Conservation (phyloP, 1,140 invertebrate genomes). For the Drosophila nannoptera region DNA sequence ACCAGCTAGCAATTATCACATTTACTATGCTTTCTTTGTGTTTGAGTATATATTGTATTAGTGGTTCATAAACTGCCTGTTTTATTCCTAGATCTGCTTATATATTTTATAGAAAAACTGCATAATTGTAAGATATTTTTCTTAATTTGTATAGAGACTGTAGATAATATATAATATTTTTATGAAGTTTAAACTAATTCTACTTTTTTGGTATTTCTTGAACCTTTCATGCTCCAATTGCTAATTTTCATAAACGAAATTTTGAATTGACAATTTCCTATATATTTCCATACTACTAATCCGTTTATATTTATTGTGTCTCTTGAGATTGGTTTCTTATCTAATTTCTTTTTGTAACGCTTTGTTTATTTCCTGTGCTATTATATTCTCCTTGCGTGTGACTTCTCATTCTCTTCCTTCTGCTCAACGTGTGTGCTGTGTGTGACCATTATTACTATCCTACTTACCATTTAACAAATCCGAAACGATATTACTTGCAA, state of each 20-base stretch:
- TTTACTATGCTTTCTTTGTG: neutral
- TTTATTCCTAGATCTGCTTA: neutral
- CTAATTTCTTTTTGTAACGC: neutral
- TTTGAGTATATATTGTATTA: constrained; percentile 3
- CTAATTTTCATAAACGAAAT: constrained; percentile 9
- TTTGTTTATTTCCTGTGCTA: neutral
- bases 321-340: constrained; percentile 11
- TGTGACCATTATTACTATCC: constrained; percentile 58
- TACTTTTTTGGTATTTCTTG: constrained; percentile 45
- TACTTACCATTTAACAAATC: constrained; percentile 54
- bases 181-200: constrained; percentile 44
- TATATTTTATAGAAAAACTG: constrained; percentile 2
- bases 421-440: constrained; percentile 44
- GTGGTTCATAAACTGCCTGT: constrained; percentile 9
- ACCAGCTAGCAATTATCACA: neutral
- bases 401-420: constrained; percentile 27
- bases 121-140: neutral
- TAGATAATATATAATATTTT: no score
- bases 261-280: constrained; percentile 1
- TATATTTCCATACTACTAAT: neutral
- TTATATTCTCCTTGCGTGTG: constrained; percentile 12
- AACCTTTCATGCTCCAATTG: constrained; percentile 59
- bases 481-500: constrained; percentile 48
- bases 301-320: neutral
- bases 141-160: no score